Conservation (phyloP, 2,888 invertebrate genomes). For the Hartigia nigra region DNA sequence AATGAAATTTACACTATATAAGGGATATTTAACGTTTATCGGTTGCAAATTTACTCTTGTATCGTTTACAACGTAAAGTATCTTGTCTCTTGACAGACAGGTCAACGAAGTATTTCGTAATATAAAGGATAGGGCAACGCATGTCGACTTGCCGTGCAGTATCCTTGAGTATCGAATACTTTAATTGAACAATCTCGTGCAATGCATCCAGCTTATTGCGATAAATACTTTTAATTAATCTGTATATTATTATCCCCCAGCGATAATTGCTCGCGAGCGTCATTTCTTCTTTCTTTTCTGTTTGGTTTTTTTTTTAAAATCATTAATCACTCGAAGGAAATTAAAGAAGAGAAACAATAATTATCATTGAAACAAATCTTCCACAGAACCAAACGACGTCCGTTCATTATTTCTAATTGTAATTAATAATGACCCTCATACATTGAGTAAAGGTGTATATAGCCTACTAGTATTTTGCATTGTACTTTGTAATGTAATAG, state of each 20-base stretch:
- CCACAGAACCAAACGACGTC: background rate
- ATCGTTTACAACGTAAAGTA: background rate
- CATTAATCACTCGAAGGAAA: background rate
- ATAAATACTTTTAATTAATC: background rate
- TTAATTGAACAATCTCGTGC: background rate
- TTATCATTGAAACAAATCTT: background rate
- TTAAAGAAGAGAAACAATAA: background rate
- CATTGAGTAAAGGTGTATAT: slow-evolving; percentile 19
- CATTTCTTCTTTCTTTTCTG: background rate
- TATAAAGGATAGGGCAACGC: background rate
- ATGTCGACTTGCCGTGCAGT: background rate
- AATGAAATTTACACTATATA: slow-evolving; percentile 11
- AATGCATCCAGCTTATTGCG: background rate
- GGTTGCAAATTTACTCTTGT: background rate
- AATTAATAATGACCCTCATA: background rate
- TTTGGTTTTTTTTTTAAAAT: too few species aligned
- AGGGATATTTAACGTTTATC: slow-evolving; percentile 14
- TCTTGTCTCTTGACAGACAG: background rate
- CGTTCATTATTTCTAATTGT: background rate
- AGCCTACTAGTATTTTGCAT: slow-evolving; percentile 31
- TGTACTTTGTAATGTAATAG: slow-evolving; percentile 12
- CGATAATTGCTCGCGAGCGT: background rate
- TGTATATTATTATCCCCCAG: background rate
- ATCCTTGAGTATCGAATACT: background rate
- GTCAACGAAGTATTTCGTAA: background rate